Evolutionary conservation across 2,797 vertebrate species (phyloP), one percentile per base, ranked within the genome.

Genomic region (Thamnophis elegans): DNA sequence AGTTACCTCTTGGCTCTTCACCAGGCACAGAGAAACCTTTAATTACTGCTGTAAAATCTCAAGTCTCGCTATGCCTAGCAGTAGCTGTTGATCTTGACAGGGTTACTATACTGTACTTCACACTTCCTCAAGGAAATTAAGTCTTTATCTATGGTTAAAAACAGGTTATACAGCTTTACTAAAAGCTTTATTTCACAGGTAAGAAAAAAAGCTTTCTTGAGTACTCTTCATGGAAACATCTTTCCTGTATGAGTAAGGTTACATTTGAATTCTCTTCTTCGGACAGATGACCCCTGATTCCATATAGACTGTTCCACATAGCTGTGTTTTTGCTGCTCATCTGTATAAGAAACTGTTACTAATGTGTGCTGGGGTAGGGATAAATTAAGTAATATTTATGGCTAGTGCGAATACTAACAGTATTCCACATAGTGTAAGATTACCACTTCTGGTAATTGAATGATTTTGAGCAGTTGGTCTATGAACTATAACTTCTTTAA

Each of bases 11-110:
- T 47, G 65, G 78, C 58, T 55, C 78, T 94, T 26, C 12, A 36
- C 32, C 20, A 36, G 92, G 28, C 4, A 51, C 65, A 59, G 18
- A 93, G 92, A 94, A 94, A 92, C 89, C 85, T 92, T 91, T 85
- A 93, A 54, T 94, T 89, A 68, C 60, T 90, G 78, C 92, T 87
- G 62, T 92, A 92, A 95, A 95, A 87, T 78, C 89, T 73, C 90
- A 60, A 16, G 59, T 47, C 88, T 87, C 14, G 18, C 18, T 91
- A 8, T 92, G 89, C 32, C 78, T 58, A 92, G 59, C 60, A 53
- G 92, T 32, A 59, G 36, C 90, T 53, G 78, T 89, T 93, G 90
- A 94, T 82, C 85, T 93, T 93, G 92, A 92, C 93, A 92, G 53
- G 92, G 87, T 93, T 78, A 92, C 91, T 47, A 25, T 82, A 16